These are phyloP conservation scores for Halocaridina rubra DNA, from an alignment of 2,888 invertebrate species.

Conservation along the genomic window DNA sequence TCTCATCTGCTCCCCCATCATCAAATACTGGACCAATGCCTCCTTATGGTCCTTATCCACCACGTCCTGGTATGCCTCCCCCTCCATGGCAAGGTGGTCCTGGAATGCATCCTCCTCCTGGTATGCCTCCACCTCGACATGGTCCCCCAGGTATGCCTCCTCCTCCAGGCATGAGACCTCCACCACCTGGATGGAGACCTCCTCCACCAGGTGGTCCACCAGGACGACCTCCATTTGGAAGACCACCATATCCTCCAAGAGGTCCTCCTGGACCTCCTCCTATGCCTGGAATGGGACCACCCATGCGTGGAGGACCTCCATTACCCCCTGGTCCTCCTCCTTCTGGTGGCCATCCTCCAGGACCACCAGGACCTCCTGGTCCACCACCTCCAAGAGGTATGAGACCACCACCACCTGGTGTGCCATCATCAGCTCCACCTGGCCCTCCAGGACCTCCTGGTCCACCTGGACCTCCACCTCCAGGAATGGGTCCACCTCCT, in stretches of 20 bases:
- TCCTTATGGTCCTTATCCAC: slow-evolving; percentile 40
- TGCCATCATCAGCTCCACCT: slow-evolving; percentile 5
- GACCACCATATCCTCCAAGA: slow-evolving; percentile 49
- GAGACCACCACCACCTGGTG: slow-evolving; percentile 48
- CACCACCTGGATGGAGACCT: slow-evolving; percentile 53
- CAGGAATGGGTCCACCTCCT: slow-evolving; percentile 49
- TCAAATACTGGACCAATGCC: background rate
- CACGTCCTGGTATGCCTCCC: slow-evolving; percentile 48
- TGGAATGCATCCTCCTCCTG: slow-evolving; percentile 50
- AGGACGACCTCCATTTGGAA: slow-evolving; percentile 48
- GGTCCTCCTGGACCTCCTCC: slow-evolving; percentile 48
- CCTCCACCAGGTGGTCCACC: slow-evolving; percentile 49
- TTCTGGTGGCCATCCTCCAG: slow-evolving; percentile 30
- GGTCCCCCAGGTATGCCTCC: slow-evolving; percentile 53
- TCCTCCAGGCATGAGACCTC: slow-evolving; percentile 49
- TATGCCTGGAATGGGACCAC: slow-evolving; percentile 51
- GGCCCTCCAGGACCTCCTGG: slow-evolving; percentile 17
- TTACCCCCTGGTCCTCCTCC: slow-evolving; percentile 48
- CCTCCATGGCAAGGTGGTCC: slow-evolving; percentile 53
- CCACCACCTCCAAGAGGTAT: slow-evolving; percentile 45
- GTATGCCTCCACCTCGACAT: slow-evolving; percentile 50
- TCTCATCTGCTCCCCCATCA: background rate
- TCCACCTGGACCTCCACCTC: slow-evolving; percentile 16
- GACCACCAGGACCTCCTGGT: slow-evolving; percentile 35
- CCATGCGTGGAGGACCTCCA: slow-evolving; percentile 48